phyloP scores from a whole-genome alignment of 2,113 vertebrate species.

The Leiothrix lutea region DNA sequence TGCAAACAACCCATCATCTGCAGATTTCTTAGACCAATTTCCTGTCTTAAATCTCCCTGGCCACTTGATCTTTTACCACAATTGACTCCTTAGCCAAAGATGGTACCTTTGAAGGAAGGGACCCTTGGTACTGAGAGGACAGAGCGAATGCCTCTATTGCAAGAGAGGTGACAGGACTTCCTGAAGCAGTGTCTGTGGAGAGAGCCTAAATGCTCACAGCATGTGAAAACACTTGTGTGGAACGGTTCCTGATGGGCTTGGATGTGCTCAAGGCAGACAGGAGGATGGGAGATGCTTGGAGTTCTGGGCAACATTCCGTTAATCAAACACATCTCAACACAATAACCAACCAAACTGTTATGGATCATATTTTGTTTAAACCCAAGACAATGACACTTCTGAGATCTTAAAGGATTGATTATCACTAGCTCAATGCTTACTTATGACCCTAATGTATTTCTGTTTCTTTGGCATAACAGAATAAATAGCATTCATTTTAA shows the following conservation, averaged over 20 bases:
- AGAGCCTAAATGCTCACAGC: neutral
- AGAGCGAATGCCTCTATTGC: neutral
- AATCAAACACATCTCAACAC: neutral
- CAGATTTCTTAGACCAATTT: neutral
- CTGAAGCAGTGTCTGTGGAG: neutral
- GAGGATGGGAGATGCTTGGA: neutral
- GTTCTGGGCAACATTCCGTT: neutral
- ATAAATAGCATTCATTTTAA: neutral
- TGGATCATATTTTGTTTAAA: neutral
- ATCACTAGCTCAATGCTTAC: neutral
- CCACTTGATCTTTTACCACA: neutral
- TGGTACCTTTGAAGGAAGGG: neutral
- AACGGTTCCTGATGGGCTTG: neutral
- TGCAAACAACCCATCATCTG: neutral
- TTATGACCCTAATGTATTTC: neutral
- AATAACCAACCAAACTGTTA: neutral
- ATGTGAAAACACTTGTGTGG: accelerated
- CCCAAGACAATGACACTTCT: neutral
- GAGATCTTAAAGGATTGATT: neutral
- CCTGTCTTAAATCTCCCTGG: neutral
- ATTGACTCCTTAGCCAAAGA: neutral
- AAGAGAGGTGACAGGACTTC: neutral
- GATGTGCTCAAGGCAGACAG: neutral
- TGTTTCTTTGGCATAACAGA: neutral
- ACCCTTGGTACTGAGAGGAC: neutral